These are phyloP conservation scores for Epinotia ramella DNA, from an alignment of 2,888 invertebrate species.

Conservation along the genomic window DNA sequence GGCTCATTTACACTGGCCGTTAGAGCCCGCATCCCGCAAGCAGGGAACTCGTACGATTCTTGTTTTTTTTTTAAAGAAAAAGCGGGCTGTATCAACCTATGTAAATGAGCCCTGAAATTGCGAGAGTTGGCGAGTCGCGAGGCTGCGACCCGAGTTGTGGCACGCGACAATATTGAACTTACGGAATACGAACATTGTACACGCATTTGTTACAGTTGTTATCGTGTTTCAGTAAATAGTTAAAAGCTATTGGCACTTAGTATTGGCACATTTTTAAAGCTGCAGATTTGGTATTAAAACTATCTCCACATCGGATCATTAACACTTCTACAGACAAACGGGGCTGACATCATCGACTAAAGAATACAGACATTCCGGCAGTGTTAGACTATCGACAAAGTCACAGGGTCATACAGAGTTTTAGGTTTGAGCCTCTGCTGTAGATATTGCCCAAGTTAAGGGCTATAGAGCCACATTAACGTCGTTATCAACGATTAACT, in stretches of 20 bases:
- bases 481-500: too few species aligned
- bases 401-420: too few species aligned
- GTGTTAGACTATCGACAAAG: background rate
- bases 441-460: too few species aligned
- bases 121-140: background rate
- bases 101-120: too few species aligned
- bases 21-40: background rate
- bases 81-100: too few species aligned
- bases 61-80: too few species aligned
- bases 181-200: background rate
- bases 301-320: background rate
- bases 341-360: too few species aligned
- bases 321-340: background rate
- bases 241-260: conserved; percentile 23
- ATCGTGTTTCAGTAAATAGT: conserved; percentile 1
- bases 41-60: background rate
- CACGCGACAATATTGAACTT: background rate
- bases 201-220: background rate
- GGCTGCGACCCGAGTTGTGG: background rate
- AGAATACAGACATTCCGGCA: conserved; percentile 1
- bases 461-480: too few species aligned
- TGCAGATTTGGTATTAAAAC: conserved; percentile 5
- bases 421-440: too few species aligned
- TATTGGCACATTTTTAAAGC: conserved; percentile 30
- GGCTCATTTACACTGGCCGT: background rate